These are phyloP conservation scores for Saccostrea glomerata DNA, from an alignment of 1,140 invertebrate species.

Conservation along the genomic window DNA sequence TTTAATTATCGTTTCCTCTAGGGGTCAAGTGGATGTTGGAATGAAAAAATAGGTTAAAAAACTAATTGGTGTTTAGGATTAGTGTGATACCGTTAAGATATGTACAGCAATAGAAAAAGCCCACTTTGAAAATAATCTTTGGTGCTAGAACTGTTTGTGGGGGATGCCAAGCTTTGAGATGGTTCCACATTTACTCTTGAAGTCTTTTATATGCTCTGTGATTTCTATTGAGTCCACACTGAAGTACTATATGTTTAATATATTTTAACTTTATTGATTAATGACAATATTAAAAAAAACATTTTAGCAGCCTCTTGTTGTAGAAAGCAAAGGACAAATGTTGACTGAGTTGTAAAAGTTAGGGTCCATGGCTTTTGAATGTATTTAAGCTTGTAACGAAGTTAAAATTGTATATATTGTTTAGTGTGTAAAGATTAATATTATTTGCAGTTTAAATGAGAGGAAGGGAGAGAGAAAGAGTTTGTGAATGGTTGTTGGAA, in stretches of 20 bases:
- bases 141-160: too few species aligned
- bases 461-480: not conserved
- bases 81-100: not conserved
- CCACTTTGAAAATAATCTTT: not conserved
- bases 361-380: not conserved
- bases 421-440: not conserved
- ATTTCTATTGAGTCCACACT: not conserved
- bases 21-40: not conserved
- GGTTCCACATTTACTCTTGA: not conserved
- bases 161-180: too few species aligned
- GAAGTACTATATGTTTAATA: too few species aligned
- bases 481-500: not conserved
- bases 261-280: too few species aligned
- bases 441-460: not conserved
- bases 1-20: not conserved
- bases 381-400: slow-evolving; percentile 1
- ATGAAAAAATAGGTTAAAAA: not conserved
- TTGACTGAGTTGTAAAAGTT: not conserved
- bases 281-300: not conserved
- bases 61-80: not conserved
- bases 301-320: not conserved
- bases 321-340: not conserved
- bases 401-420: not conserved
- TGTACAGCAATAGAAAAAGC: not conserved
- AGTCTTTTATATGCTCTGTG: not conserved